Percentiles rank a stretch among this genome's conserved stretches.
These are phyloP conservation scores for Dicroscelio sp. DNA, from an alignment of 2,888 invertebrate species.

Conservation along the genomic window DNA sequence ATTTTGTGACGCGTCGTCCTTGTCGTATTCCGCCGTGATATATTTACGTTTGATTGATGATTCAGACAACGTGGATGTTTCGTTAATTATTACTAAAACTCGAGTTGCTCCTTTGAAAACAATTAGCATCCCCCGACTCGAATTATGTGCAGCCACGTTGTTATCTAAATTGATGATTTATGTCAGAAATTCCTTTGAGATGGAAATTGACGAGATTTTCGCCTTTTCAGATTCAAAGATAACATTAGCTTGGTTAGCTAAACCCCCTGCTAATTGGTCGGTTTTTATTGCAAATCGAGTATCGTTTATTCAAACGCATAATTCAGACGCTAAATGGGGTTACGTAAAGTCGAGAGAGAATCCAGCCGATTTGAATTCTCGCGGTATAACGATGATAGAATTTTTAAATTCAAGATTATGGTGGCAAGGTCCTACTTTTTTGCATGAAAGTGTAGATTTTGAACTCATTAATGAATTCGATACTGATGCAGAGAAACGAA, in stretches of 20 bases:
- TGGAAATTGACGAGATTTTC: not conserved
- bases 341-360: not conserved
- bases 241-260: not conserved
- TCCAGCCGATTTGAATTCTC: constrained; percentile 20
- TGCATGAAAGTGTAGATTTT: not conserved
- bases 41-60: not conserved
- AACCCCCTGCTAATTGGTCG: not conserved
- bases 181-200: not conserved
- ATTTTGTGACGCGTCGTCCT: constrained; percentile 9
- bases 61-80: not conserved
- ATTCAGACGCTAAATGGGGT: not conserved
- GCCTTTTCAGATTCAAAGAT: constrained; percentile 22
- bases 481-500: not conserved
- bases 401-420: not conserved
- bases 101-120: constrained; percentile 35
- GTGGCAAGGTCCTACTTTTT: constrained; percentile 18
- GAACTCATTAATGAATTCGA: not conserved
- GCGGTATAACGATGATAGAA: not conserved
- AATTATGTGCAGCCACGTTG: constrained; percentile 3
- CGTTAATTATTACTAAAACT: not conserved
- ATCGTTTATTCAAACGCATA: not conserved
- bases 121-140: constrained; percentile 10
- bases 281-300: constrained; percentile 26
- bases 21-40: constrained; percentile 1
- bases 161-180: not conserved